Evolutionary conservation across 35 echinoderm and acorn worm species (phyloP).

Genomic region (Heliocidaris tuberculata): DNA sequence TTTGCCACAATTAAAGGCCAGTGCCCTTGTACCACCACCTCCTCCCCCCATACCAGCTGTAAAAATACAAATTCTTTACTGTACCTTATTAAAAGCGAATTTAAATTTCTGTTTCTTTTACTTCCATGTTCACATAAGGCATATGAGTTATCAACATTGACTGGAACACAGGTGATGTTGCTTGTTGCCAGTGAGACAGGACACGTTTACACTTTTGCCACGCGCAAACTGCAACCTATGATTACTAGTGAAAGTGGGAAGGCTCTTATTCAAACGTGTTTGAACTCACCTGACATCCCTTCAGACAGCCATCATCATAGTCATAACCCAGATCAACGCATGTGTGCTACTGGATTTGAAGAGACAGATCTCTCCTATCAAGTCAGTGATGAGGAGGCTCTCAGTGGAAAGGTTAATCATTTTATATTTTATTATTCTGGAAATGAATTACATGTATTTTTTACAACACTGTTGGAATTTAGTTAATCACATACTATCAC

Average conservation of each 20-base stretch:
- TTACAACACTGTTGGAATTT: no score
- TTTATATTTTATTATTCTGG: neutral
- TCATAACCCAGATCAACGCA: constrained; percentile 77
- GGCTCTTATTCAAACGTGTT: constrained; percentile 93
- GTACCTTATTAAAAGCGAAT: no score
- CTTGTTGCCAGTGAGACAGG: constrained; percentile 98
- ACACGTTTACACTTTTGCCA: constrained; percentile 99
- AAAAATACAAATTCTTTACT: no score
- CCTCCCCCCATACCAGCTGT: no score
- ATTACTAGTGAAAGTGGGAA: constrained; percentile 99
- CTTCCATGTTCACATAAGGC: constrained; percentile 55
- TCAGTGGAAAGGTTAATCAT: constrained; percentile 1
- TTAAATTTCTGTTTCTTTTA: neutral
- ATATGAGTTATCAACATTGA: constrained; percentile 97
- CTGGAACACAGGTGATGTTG: constrained; percentile 98
- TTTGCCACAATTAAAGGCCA: no score
- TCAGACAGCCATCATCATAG: constrained; percentile 55
- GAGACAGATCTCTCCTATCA: constrained; percentile 92
- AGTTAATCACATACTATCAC: no score
- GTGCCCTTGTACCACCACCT: no score
- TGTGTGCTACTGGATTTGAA: constrained; percentile 98
- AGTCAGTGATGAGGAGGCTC: constrained; percentile 83
- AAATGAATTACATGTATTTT: no score
- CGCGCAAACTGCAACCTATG: constrained; percentile 97
- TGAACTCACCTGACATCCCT: constrained; percentile 94